Evolutionary conservation across 2,797 vertebrate genomes (phyloP).

Genomic region (Phataginus tetradactyla): DNA sequence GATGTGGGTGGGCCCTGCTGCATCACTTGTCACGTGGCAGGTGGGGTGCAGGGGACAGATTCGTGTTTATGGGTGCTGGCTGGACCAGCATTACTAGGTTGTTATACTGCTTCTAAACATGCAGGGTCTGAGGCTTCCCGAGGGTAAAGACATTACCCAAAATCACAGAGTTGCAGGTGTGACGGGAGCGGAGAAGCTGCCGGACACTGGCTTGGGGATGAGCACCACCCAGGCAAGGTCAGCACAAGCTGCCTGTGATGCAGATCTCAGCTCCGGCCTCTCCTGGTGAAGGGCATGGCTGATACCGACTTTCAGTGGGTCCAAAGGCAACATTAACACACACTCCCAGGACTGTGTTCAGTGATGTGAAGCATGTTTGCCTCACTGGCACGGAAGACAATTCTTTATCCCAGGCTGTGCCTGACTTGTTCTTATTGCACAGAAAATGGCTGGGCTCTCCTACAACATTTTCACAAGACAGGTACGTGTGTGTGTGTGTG

Average conservation of each 20-base stretch:
- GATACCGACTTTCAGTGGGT: fast-evolving
- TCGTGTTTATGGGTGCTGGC: fast-evolving
- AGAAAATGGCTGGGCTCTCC: background rate
- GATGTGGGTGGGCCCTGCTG: background rate
- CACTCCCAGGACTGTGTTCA: too few species aligned
- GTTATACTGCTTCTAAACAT: background rate
- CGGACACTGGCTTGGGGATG: fast-evolving
- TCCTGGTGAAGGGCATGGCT: background rate
- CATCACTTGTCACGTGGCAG: fast-evolving
- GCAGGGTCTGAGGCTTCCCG: background rate
- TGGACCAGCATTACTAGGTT: fast-evolving
- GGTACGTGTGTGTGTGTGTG: background rate
- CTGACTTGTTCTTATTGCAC: fast-evolving
- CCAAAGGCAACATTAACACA: too few species aligned
- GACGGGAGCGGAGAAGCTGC: too few species aligned
- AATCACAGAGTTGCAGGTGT: background rate
- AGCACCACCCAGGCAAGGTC: background rate
- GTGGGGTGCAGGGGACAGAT: fast-evolving
- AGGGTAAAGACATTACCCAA: fast-evolving
- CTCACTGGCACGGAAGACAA: fast-evolving
- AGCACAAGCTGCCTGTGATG: background rate
- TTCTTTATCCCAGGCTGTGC: too few species aligned
- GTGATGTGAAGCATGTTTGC: fast-evolving
- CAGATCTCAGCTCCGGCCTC: background rate
- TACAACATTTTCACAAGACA: background rate